Conservation (phyloP, 2,797 vertebrate genomes). For the Aplochiton taeniatus region DNA sequence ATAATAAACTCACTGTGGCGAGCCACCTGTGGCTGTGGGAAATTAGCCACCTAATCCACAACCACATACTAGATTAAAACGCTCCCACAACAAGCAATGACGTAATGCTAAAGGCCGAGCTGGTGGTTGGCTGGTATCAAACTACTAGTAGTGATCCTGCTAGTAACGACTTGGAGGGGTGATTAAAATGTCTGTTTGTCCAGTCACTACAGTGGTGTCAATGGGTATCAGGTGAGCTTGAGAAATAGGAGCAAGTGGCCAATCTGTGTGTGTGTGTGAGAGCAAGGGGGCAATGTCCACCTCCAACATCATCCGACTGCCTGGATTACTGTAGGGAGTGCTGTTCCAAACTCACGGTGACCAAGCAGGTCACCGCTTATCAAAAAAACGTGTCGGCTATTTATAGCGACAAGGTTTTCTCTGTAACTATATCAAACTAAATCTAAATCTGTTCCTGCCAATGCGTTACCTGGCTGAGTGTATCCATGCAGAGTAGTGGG, state of each 20-base stretch:
- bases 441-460: too few relatives aligned
- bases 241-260: conserved; percentile 35
- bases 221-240: conserved; percentile 24
- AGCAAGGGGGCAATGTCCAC: conserved; percentile 72
- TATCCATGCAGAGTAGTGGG: conserved; percentile 78
- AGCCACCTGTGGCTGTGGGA: neutral
- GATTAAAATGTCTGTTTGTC: conserved; percentile 40
- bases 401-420: too few relatives aligned
- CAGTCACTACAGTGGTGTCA: conserved; percentile 49
- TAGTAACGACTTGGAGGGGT: too few relatives aligned
- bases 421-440: too few relatives aligned
- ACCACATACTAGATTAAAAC: neutral
- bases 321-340: conserved; percentile 25
- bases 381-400: too few relatives aligned
- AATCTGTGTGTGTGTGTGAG: conserved; percentile 34
- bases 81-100: too few relatives aligned
- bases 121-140: too few relatives aligned
- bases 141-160: too few relatives aligned
- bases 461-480: conserved; percentile 81
- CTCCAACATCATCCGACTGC: conserved; percentile 65
- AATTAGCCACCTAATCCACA: neutral
- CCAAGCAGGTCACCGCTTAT: neutral
- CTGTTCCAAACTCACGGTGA: neutral
- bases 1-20: neutral
- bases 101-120: too few relatives aligned